phyloP scores from a whole-genome alignment of 2,113 vertebrate genomes.

The Campylorhamphus procurvoides region DNA sequence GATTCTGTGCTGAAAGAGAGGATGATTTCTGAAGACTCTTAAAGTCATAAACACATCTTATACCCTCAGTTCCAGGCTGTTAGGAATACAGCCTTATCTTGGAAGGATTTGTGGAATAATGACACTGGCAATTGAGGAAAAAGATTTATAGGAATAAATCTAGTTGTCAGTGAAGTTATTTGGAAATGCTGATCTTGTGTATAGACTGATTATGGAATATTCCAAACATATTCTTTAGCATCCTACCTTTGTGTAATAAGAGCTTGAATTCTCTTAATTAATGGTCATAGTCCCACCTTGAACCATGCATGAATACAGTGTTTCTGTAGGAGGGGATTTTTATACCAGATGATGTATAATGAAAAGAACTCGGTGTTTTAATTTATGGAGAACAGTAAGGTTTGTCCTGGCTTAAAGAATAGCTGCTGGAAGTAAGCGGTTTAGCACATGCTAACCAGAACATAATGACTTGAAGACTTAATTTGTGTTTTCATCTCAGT shows the following conservation, averaged over 20 bases:
- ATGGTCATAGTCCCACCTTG: not conserved
- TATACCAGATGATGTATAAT: not conserved
- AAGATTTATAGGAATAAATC: not conserved
- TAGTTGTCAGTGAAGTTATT: not conserved
- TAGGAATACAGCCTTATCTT: not conserved
- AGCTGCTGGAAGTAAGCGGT: not conserved
- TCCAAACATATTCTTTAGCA: not conserved
- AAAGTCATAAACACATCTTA: not conserved
- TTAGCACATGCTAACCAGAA: not conserved
- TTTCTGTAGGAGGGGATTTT: not conserved
- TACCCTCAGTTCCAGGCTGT: not conserved
- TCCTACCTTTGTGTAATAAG: not conserved
- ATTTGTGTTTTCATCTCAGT: not conserved
- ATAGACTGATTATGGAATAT: not conserved
- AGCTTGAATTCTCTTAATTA: not conserved
- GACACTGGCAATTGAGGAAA: not conserved
- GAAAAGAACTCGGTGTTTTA: not conserved
- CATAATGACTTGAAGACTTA: not conserved
- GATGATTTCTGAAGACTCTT: not conserved
- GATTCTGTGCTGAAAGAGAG: not conserved
- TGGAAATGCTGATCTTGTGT: not conserved
- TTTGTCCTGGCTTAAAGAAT: not conserved
- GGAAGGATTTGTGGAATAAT: not conserved
- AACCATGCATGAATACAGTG: not conserved
- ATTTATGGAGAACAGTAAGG: not conserved